Percentiles rank a stretch among this genome's conserved stretches.
Evolutionary conservation across 2,113 vertebrate species (phyloP).

Genomic region (Empidonax traillii): DNA sequence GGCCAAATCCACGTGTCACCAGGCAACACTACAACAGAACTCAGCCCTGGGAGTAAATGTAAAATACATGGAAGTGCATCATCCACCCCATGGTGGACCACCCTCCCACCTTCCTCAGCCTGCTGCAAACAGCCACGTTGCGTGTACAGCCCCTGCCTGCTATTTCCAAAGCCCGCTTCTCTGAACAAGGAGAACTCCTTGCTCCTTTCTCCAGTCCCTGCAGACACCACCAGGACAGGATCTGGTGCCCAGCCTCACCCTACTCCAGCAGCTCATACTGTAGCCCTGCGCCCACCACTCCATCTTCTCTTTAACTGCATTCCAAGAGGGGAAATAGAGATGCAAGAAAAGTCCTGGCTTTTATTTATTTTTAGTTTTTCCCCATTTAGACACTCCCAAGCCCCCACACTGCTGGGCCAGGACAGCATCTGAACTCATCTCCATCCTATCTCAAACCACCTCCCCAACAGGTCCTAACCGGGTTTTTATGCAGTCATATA

Average conservation of each 20-base stretch:
- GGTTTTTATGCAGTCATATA: background rate
- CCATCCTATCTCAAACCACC: background rate
- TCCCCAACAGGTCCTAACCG: background rate
- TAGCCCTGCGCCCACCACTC: background rate
- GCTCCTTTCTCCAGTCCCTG: background rate
- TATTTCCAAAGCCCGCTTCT: background rate
- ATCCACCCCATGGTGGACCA: fast-evolving
- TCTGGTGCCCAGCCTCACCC: background rate
- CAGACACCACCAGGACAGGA: background rate
- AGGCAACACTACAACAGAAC: background rate
- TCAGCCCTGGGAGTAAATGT: background rate
- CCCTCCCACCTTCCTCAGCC: background rate
- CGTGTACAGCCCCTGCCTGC: background rate
- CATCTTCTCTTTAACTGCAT: background rate
- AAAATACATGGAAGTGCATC: background rate
- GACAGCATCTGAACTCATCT: background rate
- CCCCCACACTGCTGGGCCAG: too few relatives aligned
- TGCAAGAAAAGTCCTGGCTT: background rate
- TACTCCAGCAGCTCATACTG: background rate
- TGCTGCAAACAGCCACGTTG: background rate
- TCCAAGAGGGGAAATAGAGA: background rate
- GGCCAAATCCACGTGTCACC: background rate
- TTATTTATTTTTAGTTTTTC: background rate
- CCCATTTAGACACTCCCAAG: background rate
- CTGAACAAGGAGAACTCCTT: background rate